Conservation (phyloP, 2,797 vertebrate genomes). For the Paramormyrops hopkinsi region DNA sequence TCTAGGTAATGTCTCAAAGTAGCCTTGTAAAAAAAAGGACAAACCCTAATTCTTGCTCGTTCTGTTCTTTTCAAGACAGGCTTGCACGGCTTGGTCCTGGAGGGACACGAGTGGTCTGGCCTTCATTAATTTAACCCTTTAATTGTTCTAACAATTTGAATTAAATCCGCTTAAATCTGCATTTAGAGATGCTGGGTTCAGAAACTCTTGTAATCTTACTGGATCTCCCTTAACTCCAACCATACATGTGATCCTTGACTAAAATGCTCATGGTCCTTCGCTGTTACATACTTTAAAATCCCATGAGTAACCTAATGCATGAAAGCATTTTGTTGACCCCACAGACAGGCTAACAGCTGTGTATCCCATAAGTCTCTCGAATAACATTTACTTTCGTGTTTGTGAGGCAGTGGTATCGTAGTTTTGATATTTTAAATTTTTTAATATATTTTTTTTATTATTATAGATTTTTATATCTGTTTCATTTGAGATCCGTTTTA, state of each 20-base stretch:
- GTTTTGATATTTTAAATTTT: background rate
- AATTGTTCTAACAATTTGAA: slow-evolving; percentile 8
- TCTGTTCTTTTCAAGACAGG: slow-evolving; percentile 4
- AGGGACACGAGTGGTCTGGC: slow-evolving; percentile 61
- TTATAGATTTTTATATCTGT: background rate
- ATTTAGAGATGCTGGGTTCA: background rate
- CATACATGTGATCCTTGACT: background rate
- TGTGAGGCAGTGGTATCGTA: background rate
- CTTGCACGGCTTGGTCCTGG: slow-evolving; percentile 50
- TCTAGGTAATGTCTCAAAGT: background rate
- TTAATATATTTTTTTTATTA: background rate
- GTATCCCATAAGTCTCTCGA: background rate
- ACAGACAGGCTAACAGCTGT: background rate
- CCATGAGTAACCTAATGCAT: background rate
- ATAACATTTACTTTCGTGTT: background rate
- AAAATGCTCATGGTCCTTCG: background rate
- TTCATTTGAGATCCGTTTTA: background rate
- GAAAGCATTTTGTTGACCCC: background rate
- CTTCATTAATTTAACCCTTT: background rate
- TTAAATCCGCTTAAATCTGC: background rate
- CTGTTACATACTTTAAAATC: background rate
- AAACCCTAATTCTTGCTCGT: slow-evolving; percentile 2
- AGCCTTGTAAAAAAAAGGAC: background rate
- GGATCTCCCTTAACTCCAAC: background rate
- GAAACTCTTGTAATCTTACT: background rate